Evolutionary conservation across 2,888 invertebrate species (phyloP).

Genomic region (Cyclophora punctaria): DNA sequence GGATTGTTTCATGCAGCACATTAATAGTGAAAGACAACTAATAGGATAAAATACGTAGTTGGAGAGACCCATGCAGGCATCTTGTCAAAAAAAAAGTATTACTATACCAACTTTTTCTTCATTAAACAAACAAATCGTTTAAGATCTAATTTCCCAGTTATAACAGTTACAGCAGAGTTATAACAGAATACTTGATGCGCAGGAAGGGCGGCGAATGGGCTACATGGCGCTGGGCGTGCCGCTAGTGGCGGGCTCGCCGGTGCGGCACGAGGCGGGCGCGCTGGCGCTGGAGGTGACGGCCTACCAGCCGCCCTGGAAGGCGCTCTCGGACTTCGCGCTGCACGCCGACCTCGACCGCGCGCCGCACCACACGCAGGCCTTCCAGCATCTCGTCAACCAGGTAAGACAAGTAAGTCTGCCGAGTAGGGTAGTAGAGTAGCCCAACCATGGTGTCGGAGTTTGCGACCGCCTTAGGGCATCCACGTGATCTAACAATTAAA

Average conservation of each 20-base stretch:
- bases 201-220: conserved; percentile 96
- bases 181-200: conserved; percentile 21
- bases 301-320: conserved; percentile 98
- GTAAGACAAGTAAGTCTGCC: conserved; percentile 49
- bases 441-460: no score
- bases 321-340: conserved; percentile 94
- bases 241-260: conserved; percentile 96
- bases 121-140: no score
- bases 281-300: conserved; percentile 90
- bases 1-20: no score
- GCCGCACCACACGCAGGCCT: conserved; percentile 91
- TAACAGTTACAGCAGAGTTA: no score
- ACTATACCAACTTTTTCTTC: no score
- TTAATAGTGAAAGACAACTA: no score
- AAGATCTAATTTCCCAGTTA: no score
- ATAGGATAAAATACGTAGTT: no score
- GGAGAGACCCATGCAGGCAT: no score
- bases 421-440: conserved; percentile 23
- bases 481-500: no score
- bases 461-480: no score
- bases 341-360: conserved; percentile 95
- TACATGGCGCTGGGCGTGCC: conserved; percentile 98
- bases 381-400: conserved; percentile 97
- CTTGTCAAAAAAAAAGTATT: no score
- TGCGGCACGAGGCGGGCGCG: conserved; percentile 91